Base-by-base conservation (phyloP, 2,888 invertebrate species). In the Apeira syringaria region DNA sequence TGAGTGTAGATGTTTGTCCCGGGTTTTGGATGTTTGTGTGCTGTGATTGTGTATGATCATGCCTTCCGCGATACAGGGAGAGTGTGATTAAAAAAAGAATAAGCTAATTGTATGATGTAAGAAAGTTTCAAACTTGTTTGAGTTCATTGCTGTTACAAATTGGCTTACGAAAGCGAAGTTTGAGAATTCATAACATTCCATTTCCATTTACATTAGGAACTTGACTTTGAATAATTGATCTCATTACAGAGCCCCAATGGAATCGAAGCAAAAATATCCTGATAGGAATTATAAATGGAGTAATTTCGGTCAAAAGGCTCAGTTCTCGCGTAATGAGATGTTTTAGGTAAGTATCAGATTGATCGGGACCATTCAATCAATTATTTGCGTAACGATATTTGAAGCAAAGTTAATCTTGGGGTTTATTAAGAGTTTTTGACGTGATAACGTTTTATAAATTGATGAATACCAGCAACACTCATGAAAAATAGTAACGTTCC, bases 161-260 rank as follows among this genome's bases (percentile, higher is more conserved):
- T 24, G 3, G 12, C 28, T 43, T 29, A 7, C 7, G 24, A 43
- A 36, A 37, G 12, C 32, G 9, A 37, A 43, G 32, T 43, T 36
- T 42, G 9, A 9, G 28, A 37, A 28, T 24, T 28, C 15, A 33
- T 33, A 29, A 33, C 22, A 37, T 42, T 39, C 22, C 28, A 25
- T 32, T 22, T 20, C 35, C 31, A 48, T 44, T 40, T 41, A 30
- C 40, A 39, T 50, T 36, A 43, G 13, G 17, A 40, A 24, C 22
- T 30, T 30, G 39, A 50, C 38, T 38, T 41, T 47, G 44, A 44
- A 47, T 50, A 47, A 50, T 50, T 47, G 47, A 50, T 41, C 44
- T 25, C 41, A 42, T 50, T 50, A 50, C 35, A 3, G 13, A 39
- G 22, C 27, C 39, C 26, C 20, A 6, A 25, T 29, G 11, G 28